These are phyloP conservation scores for Monodelphis domestica DNA, from an alignment of 2,797 vertebrate species.

Conservation along the genomic window DNA sequence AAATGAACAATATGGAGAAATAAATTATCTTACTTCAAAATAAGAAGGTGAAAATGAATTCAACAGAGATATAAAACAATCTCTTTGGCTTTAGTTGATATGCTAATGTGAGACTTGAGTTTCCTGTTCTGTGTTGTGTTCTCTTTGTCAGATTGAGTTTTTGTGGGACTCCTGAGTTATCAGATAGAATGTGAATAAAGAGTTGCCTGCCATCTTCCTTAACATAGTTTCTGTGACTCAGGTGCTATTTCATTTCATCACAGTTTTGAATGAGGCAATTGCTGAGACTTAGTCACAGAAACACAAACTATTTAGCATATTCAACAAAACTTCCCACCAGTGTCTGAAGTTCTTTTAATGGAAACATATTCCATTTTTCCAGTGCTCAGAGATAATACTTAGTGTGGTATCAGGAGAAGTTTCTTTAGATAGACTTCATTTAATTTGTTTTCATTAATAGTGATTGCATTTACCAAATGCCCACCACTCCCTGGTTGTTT, in stretches of 20 bases:
- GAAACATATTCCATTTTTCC: constrained; percentile 17
- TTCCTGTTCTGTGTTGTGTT: background rate
- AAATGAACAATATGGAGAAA: background rate
- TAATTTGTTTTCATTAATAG: constrained; percentile 74
- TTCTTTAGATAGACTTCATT: constrained; percentile 64
- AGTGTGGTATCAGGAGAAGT: constrained; percentile 55
- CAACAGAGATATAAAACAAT: background rate
- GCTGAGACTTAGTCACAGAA: background rate
- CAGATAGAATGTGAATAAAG: background rate
- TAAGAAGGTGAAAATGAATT: constrained; percentile 7
- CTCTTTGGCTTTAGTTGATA: constrained; percentile 1
- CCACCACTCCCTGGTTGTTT: constrained; percentile 60
- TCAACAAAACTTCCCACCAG: background rate
- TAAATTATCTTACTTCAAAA: background rate
- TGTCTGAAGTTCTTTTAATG: constrained; percentile 35
- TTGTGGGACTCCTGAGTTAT: background rate
- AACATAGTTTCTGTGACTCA: background rate
- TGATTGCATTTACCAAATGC: constrained; percentile 42
- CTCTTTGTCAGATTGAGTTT: background rate
- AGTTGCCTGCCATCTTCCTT: background rate
- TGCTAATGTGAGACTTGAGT: background rate
- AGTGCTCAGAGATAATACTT: constrained; percentile 47
- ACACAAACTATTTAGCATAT: background rate
- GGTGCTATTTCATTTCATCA: background rate
- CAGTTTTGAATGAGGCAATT: background rate